Base-by-base conservation (phyloP, 2,797 vertebrate genomes). In the Peromyscus melanophrys region DNA sequence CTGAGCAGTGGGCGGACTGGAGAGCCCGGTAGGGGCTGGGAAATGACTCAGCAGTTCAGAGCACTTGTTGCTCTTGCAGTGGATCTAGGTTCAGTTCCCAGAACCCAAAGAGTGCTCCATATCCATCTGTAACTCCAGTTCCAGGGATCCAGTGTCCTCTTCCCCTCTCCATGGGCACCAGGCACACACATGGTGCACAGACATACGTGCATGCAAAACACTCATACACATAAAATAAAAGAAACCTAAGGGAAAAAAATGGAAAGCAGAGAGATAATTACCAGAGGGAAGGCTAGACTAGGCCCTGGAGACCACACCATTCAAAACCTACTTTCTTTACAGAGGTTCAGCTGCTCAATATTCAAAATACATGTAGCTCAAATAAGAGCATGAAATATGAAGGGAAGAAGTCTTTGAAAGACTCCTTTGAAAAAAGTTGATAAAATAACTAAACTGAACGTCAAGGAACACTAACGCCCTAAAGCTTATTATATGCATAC, bases 381-480 rank as follows among this genome's bases (percentile, higher is more conserved):
- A 94, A 97, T 89, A 92, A 92, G 86, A 82, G 81, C 88, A 85
- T 87, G 57, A 97, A 96, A 86, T 97, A 96, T 37, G 94, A 59
- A 23, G 34, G 8, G 49, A 46, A 46, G 63, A 81, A 95, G 63
- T 76, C 82, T 93, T 94, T 87, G 96, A 97, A 89, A 95, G 85
- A 82, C 49, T 25, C 9, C 91, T 97, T 96, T 96, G 96, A 94
- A 96, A 94, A 75, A 21, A 80, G 73, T 92, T 96, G 94, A 96
- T 97, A 94, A 97, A 97, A 96, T 86, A 95, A 94, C 90, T 96
- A 94, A 96, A 98, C 84, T 73, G 87, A 97, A 96, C 4, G 59
- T 96, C 91, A 95, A 94, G 86, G 82, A 96, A 92, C 65, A 76
- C 69, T 89, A 91, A 95, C 52, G 49, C 83, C 86, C 89, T 95